A percentile compares a stretch with the other conserved stretches of the same genome.
Evolutionary conservation across 2,888 invertebrate genomes (phyloP).

Genomic region (Synergus itoensis): DNA sequence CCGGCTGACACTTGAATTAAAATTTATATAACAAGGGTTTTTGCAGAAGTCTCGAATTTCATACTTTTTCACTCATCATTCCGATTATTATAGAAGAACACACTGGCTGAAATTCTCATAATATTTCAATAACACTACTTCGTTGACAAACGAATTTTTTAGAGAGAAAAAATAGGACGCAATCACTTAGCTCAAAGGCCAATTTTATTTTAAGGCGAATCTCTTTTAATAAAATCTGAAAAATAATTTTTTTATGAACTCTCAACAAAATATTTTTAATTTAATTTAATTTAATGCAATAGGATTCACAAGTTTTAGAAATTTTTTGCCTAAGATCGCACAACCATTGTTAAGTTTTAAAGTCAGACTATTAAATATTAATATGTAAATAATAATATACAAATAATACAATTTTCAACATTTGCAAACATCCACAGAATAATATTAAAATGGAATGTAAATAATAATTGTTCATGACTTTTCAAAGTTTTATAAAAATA

Average conservation of each 20-base stretch:
- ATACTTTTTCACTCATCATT: neutral
- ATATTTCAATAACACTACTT: neutral
- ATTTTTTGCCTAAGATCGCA: neutral
- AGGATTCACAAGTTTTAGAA: neutral
- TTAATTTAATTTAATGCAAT: neutral
- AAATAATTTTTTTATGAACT: neutral
- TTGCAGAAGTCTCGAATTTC: neutral
- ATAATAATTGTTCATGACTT: neutral
- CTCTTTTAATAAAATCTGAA: neutral
- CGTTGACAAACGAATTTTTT: slow-evolving; percentile 19
- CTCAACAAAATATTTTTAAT: neutral
- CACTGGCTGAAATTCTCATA: neutral
- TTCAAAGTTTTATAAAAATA: slow-evolving; percentile 39
- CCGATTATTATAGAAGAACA: neutral
- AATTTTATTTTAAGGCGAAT: slow-evolving; percentile 13
- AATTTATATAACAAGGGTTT: neutral
- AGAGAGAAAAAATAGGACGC: slow-evolving; percentile 15
- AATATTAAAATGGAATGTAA: slow-evolving; percentile 5
- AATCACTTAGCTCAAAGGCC: neutral
- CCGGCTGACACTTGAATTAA: neutral
- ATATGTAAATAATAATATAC: neutral
- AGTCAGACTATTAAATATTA: neutral
- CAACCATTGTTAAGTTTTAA: neutral
- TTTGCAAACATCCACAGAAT: neutral
- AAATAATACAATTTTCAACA: slow-evolving; percentile 3